A percentile compares a stretch with the other conserved stretches of the same genome.
Evolutionary conservation across 2,888 invertebrate species (phyloP).

Genomic region (Exephanes ischioxanthus): DNA sequence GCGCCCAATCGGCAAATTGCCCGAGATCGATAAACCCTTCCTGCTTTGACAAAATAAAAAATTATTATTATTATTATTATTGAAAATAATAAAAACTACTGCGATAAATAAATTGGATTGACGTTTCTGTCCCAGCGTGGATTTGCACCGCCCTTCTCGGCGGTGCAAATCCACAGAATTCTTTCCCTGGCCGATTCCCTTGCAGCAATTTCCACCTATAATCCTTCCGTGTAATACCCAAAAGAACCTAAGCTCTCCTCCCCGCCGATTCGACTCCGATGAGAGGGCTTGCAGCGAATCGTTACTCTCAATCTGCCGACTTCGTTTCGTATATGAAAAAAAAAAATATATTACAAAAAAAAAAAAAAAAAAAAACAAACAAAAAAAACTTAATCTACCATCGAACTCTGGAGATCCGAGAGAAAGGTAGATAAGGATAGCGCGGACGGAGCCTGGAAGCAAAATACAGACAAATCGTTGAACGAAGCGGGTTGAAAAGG

Average conservation of each 20-base stretch:
- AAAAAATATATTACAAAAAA: slow-evolving; percentile 29
- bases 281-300: not conserved
- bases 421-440: not conserved
- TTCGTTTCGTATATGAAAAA: slow-evolving; percentile 16
- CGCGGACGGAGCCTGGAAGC: not conserved
- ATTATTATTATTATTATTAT: no score
- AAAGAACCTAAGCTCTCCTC: not conserved
- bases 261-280: not conserved
- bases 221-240: slow-evolving; percentile 11
- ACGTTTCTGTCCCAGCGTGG: not conserved
- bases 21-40: no score
- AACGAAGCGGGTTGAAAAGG: slow-evolving; percentile 25
- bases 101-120: not conserved
- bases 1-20: no score
- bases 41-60: no score
- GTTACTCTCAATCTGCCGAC: not conserved
- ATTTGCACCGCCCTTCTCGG: no score
- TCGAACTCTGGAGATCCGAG: not conserved
- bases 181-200: not conserved
- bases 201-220: not conserved
- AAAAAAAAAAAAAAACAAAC: slow-evolving; percentile 4
- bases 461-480: slow-evolving; percentile 18
- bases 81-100: no score
- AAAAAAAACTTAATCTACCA: slow-evolving; percentile 5
- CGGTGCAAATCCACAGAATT: no score